A percentile compares a stretch with the other conserved stretches of the same genome.
Conservation (phyloP, 2,113 vertebrate species). For the Festucalex cinctus region DNA sequence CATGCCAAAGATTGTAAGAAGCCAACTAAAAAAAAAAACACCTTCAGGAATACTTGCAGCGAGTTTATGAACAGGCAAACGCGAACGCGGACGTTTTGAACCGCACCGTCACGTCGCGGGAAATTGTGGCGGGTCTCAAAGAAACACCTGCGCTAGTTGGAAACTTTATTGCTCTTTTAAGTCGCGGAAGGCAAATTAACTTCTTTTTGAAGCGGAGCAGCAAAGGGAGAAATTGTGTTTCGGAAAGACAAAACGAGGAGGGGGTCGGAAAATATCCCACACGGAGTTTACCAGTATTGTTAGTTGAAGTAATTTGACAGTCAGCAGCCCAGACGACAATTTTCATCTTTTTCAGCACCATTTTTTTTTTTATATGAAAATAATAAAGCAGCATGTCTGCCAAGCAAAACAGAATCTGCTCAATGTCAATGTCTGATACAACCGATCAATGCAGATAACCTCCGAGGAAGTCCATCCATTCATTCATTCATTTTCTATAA, state of each 20-base stretch:
- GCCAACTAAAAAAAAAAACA: slow-evolving; percentile 55
- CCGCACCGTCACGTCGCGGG: slow-evolving; percentile 20
- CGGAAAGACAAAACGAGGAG: neutral
- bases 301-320: neutral
- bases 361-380: neutral
- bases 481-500: neutral
- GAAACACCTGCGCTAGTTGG: slow-evolving; percentile 5
- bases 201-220: slow-evolving; percentile 18
- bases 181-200: slow-evolving; percentile 33
- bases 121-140: slow-evolving; percentile 14
- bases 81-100: slow-evolving; percentile 17
- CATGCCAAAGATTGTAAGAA: slow-evolving; percentile 34
- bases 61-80: slow-evolving; percentile 42
- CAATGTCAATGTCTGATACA: neutral
- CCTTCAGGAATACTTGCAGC: slow-evolving; percentile 55
- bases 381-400: neutral
- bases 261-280: neutral
- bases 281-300: neutral
- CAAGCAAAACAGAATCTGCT: neutral
- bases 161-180: slow-evolving; percentile 21
- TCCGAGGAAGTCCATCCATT: neutral
- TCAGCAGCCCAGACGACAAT: neutral
- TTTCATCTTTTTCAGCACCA: neutral
- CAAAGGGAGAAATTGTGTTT: slow-evolving; percentile 4
- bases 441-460: neutral